Base-by-base conservation (phyloP, 2,888 invertebrate genomes). In the Caenorhabditis wallacei region DNA sequence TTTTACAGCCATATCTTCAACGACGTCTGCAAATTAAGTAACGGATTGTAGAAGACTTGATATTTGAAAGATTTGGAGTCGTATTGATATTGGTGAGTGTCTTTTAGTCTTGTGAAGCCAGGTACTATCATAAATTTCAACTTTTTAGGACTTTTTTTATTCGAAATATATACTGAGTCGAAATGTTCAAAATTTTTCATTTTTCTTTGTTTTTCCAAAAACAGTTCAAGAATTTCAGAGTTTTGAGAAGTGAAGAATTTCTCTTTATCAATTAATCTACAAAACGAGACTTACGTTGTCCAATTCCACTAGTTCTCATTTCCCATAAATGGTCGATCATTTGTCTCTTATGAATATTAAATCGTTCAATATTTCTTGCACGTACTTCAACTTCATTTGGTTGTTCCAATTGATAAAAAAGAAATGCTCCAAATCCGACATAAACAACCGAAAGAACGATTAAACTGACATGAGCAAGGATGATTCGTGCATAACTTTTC, bases 401-500 rank as follows among this genome's bases (percentile, higher is more conserved):
- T 30, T 86, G 76, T 81, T 92, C 92, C 82, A 92, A 63, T 57
- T 89, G 86, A 80, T 92, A 92, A 80, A 92, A 92, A 4, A 90
- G 87, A 43, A 89, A 79, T 3, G 92, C 92, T 37, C 92, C 92
- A 51, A 89, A 90, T 54, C 90, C 82, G 7, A 92, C 88, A 85
- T 92, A 92, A 48, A 87, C 59, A 53, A 90, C 78, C 5, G 92
- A 92, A 22, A 92, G 85, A 26, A 92, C 83, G 46, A 91, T 90
- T 57, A 92, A 87, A 26, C 92, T 92, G 59, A 92, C 86, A 82
- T 92, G 92, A 10, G 92, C 92, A 16, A 92, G 84, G 63, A 92
- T 89, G 43, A 91, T 91, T 2, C 90, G 83, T 0, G 90, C 90
- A 80, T 91, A 91, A 71, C 89, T 90, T 76, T 89, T 91, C 91